A percentile compares a stretch with the other conserved stretches of the same genome.
These are phyloP conservation scores for Vireo altiloquus DNA, from an alignment of 2,113 vertebrate species.

Conservation along the genomic window DNA sequence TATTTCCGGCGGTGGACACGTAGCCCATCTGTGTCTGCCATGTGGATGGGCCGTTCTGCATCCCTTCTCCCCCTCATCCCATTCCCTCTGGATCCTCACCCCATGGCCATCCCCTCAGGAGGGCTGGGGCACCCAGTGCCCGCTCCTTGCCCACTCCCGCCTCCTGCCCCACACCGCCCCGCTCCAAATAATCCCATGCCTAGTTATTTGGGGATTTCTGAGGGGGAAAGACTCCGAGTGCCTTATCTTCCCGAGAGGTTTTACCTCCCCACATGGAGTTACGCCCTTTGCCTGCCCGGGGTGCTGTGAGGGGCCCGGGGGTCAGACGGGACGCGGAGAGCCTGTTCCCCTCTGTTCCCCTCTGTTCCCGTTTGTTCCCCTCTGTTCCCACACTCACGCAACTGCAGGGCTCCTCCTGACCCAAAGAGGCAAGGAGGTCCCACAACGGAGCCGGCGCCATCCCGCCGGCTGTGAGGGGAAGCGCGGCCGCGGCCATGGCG, in stretches of 20 bases:
- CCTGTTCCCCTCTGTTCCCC: neutral
- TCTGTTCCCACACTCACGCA: fast-evolving
- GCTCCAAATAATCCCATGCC: neutral
- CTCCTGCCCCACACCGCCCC: fast-evolving
- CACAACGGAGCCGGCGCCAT: fast-evolving
- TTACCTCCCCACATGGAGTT: neutral
- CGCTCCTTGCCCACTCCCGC: fast-evolving
- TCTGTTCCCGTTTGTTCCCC: too few species aligned
- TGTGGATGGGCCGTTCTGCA: fast-evolving
- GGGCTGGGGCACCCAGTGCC: fast-evolving
- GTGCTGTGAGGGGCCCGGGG: fast-evolving
- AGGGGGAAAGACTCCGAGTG: neutral
- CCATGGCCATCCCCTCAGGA: fast-evolving
- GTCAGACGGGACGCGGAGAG: fast-evolving
- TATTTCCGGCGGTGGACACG: neutral
- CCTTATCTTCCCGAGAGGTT: neutral
- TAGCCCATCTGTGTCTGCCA: neutral
- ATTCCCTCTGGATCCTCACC: fast-evolving
- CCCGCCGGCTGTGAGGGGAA: neutral
- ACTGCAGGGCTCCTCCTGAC: neutral
- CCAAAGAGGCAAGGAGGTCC: fast-evolving
- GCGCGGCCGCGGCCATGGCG: fast-evolving
- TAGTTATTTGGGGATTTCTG: neutral
- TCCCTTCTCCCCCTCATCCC: fast-evolving
- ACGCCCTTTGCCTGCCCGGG: neutral